phyloP scores from a whole-genome alignment of 2,797 vertebrate species.

The Potorous gilbertii region DNA sequence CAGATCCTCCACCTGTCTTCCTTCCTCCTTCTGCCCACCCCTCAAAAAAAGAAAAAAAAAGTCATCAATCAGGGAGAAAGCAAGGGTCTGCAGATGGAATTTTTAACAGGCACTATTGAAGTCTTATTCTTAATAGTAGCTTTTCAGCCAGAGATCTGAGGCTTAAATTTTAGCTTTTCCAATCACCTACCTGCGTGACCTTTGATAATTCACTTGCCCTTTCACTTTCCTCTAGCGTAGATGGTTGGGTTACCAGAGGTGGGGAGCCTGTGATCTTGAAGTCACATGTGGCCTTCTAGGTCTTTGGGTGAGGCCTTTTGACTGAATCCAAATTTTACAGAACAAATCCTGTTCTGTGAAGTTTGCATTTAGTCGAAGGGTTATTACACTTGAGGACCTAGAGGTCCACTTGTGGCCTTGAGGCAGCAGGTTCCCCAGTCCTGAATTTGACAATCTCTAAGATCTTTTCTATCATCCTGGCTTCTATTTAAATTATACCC shows the following conservation, averaged over 20 bases:
- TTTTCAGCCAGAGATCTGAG: background rate
- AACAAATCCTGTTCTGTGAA: too few relatives aligned
- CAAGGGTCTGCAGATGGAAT: background rate
- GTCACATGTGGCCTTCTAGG: too few relatives aligned
- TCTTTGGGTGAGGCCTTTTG: too few relatives aligned
- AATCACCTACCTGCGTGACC: background rate
- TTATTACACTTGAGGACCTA: too few relatives aligned
- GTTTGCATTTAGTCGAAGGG: too few relatives aligned
- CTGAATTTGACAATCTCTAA: background rate
- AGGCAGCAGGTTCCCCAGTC: too few relatives aligned
- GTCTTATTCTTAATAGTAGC: background rate
- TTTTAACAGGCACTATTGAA: background rate
- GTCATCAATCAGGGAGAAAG: slow-evolving; percentile 24
- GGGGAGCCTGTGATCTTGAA: too few relatives aligned
- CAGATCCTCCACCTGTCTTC: slow-evolving; percentile 45
- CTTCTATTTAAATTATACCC: background rate
- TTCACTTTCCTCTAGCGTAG: background rate
- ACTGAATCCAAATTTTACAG: too few relatives aligned
- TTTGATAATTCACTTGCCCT: background rate
- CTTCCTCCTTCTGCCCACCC: background rate
- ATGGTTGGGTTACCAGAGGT: background rate
- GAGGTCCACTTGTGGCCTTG: too few relatives aligned
- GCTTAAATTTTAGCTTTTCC: background rate
- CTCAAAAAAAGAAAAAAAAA: slow-evolving; percentile 33
- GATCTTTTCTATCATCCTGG: background rate